Evolutionary conservation across 1,140 invertebrate species (phyloP), one percentile per base, ranked within the genome.

Genomic region (Ridgeia piscesae): DNA sequence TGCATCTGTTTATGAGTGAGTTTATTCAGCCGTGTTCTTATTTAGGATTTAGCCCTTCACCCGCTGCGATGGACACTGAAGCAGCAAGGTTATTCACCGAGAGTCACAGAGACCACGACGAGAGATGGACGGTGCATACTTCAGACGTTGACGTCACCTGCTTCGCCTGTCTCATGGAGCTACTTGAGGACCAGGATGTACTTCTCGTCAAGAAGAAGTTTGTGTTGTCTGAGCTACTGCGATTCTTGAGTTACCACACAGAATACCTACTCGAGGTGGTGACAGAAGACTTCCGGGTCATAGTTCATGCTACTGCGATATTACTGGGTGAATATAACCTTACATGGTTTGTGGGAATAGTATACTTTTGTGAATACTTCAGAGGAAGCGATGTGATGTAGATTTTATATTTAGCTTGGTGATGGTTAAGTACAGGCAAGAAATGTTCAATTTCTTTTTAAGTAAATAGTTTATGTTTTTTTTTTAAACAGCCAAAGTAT

Each of bases 321-420:
- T 35, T 35, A 35, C 27, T 91, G 50, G 33, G 89, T 42, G 17
- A 48, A 91, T 91, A 91, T 48, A 91, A 31, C 35, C 48, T 48
- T 34, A 91, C 33, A 91, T 91, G 50, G n/a, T n/a, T n/a, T n/a
- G n/a, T n/a, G n/a, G n/a, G n/a, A 91, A 35, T 31, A 34, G 35
- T 91, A 91, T 34, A 91, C 48, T 31, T 91, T 48, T 91, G 27
- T 42, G 48, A 48, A 35, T 8, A 42, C 48, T 48, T 42, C 27
- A 31, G 35, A 42, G 58, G 27, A 77, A 77, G 27, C 58, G 27
- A 42, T 6, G 42, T 42, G 42, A 11, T 42, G 42, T 42, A 42
- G 42, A 42, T 42, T 42, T 42, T 42, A 42, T 42, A 6, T 42
- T 42, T 42, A 42, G 11, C 11, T 4, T 42, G 42, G 4, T 42